Base-by-base conservation (phyloP, 1,140 invertebrate species). In the Pseudomyrmex pallidus region DNA sequence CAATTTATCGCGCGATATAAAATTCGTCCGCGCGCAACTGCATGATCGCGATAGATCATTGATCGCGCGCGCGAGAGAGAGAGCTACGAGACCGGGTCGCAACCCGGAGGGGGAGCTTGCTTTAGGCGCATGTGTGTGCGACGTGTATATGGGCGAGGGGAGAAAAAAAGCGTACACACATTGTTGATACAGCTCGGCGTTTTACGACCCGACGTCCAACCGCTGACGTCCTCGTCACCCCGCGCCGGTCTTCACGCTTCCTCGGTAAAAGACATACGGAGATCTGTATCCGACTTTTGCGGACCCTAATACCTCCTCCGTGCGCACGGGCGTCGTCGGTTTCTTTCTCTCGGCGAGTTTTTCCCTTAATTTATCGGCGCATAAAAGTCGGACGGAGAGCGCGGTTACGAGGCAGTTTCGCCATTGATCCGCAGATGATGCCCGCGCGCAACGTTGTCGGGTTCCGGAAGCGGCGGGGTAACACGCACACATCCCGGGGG, bases 341-440 rank as follows among this genome's bases (percentile, higher is more conserved):
- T 35, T 74, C 80, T 85, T 66, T 35, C 57, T 8, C 35, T 25
- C 22, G 48, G 22, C 44, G 64, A 74, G 46, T 46, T 66, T 35
- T 35, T 35, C 22, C 72, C 84, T 84, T 87, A 87, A 87, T 87
- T 87, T 87, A 87, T 86, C 73, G 63, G 61, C 68, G 68, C 86
- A 87, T 87, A 87, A 87, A 87, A 70, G 80, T 87, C 85, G 62
- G 64, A 35, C 85, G 62, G 64, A 35, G 20, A 15, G 46, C 56
- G 48, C 22, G 22, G 61, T 72, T 80, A 63, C 74, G 86, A 13
- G 74, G 86, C 63, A 62, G 52, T 7, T 7, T 57, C 76, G 52
- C 13, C 76, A 13, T 63, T 80, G 77, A 72, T 87, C 66, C 68
- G 64, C n/a, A 70, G 35, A 54, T 61, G 77, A 74, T 68, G 50